Evolutionary conservation across 1,140 invertebrate genomes (phyloP).

Genomic region (Zeugodacus cucurbitae): DNA sequence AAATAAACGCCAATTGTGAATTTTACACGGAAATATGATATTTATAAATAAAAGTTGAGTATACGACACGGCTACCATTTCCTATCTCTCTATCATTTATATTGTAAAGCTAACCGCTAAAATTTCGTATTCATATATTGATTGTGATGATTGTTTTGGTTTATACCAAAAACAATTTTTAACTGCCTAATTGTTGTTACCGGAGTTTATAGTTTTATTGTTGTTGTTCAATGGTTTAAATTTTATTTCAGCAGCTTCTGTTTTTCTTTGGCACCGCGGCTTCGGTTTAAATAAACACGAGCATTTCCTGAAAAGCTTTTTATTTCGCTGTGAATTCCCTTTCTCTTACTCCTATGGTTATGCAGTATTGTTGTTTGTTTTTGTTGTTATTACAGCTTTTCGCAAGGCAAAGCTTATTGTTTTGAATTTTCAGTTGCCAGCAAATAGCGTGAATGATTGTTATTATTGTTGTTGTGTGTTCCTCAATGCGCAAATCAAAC

Average conservation of each 20-base stretch:
- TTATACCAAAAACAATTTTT: background rate
- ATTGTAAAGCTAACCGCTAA: too few species aligned
- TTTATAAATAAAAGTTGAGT: too few species aligned
- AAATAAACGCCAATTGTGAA: too few species aligned
- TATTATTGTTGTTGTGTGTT: slow-evolving; percentile 6
- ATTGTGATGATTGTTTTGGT: background rate
- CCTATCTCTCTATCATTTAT: too few species aligned
- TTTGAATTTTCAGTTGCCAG: background rate
- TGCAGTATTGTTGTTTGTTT: background rate
- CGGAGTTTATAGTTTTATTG: too few species aligned
- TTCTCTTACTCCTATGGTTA: background rate
- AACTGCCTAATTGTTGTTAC: background rate
- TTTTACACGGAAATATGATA: too few species aligned
- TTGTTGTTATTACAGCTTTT: background rate
- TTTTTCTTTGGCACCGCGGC: background rate
- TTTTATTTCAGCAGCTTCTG: background rate
- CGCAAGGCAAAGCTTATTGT: background rate
- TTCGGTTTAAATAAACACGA: background rate
- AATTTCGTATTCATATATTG: too few species aligned
- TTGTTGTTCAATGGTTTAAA: background rate
- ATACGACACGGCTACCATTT: too few species aligned
- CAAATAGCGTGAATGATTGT: background rate
- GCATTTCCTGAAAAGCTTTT: background rate
- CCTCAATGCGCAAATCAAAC: slow-evolving; percentile 35
- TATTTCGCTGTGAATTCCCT: background rate